A percentile compares a stretch with the other conserved stretches of the same genome.
These are phyloP conservation scores for Oscheius sp. DNA, from an alignment of 1,140 invertebrate genomes.

Conservation along the genomic window DNA sequence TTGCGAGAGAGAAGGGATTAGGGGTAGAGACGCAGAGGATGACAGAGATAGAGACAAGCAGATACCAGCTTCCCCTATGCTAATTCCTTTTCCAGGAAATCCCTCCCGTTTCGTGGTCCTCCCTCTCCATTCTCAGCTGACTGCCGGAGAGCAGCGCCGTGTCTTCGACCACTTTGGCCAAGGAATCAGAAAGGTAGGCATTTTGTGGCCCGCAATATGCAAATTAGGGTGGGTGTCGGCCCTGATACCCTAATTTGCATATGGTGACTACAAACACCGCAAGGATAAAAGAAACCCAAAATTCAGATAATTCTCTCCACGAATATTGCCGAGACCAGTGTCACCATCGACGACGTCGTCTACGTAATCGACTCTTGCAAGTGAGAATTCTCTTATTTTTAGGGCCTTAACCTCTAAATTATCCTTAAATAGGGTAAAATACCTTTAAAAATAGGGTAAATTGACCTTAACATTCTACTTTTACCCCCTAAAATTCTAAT, in stretches of 20 bases:
- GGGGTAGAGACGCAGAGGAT: too few species aligned
- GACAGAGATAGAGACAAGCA: too few species aligned
- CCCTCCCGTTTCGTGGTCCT: conserved; percentile 46
- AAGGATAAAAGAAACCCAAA: background rate
- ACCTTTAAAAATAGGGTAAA: background rate
- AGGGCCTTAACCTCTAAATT: too few species aligned
- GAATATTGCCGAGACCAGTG: conserved; percentile 88
- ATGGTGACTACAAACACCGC: too few species aligned
- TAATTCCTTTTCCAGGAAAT: conserved; percentile 12
- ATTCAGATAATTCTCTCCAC: conserved; percentile 74
- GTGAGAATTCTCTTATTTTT: conserved; percentile 34
- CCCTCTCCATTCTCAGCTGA: conserved; percentile 55
- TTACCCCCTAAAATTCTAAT: background rate
- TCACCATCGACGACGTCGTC: conserved; percentile 85
- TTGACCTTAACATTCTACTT: background rate
- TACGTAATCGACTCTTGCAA: conserved; percentile 87
- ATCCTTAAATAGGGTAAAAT: too few species aligned
- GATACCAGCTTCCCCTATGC: too few species aligned
- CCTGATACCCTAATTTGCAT: too few species aligned
- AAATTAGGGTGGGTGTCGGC: too few species aligned
- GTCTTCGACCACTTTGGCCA: conserved; percentile 71
- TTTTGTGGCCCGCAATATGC: too few species aligned
- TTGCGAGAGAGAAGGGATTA: too few species aligned
- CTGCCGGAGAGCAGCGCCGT: conserved; percentile 72
- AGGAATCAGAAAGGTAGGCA: conserved; percentile 71